These are phyloP conservation scores for Arvicanthis niloticus DNA, from an alignment of 2,113 vertebrate genomes.

Conservation along the genomic window DNA sequence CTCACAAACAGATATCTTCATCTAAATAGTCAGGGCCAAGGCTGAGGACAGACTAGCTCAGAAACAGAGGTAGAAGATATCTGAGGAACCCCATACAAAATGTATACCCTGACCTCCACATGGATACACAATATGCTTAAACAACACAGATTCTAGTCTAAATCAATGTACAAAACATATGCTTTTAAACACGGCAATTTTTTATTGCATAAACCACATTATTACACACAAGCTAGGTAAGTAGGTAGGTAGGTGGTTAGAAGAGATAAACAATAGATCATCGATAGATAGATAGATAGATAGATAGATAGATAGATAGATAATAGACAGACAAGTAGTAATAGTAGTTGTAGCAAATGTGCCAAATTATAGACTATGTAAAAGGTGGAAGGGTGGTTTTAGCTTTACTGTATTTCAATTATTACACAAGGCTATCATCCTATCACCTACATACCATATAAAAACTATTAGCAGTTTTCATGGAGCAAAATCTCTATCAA, in stretches of 20 bases:
- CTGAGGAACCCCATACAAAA: background rate
- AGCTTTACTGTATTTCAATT: background rate
- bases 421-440: background rate
- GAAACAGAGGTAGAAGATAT: background rate
- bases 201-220: too few relatives aligned
- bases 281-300: background rate
- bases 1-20: background rate
- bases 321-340: background rate
- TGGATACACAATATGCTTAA: background rate
- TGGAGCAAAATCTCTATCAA: background rate
- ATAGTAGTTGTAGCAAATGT: background rate
- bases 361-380: background rate
- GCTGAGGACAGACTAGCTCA: background rate
- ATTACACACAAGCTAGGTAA: background rate
- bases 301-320: background rate
- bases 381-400: background rate
- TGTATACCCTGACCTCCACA: background rate
- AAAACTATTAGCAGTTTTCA: constrained; percentile 8
- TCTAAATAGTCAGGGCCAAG: background rate
- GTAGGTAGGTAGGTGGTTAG: background rate
- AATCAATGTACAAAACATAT: too few relatives aligned
- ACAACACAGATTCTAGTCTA: background rate
- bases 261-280: background rate
- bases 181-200: too few relatives aligned
- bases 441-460: background rate